These are phyloP conservation scores for Laothoe populi DNA, from an alignment of 2,888 invertebrate genomes.

Conservation along the genomic window DNA sequence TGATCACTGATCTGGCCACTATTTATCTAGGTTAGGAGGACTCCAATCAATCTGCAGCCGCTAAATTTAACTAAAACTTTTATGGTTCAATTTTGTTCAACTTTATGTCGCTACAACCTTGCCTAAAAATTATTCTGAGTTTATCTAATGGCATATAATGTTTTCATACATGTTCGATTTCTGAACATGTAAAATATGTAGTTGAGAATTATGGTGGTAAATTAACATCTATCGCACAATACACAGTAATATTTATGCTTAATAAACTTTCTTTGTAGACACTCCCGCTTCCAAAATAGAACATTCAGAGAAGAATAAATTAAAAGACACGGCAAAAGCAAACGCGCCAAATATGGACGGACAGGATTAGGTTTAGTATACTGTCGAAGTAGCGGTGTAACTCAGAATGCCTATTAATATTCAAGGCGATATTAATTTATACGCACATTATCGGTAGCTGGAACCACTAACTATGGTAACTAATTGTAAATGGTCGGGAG, in stretches of 20 bases:
- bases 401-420: slow-evolving; percentile 46
- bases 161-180: not conserved
- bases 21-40: slow-evolving; percentile 53
- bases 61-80: slow-evolving; percentile 32
- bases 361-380: slow-evolving; percentile 55
- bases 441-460: slow-evolving; percentile 43
- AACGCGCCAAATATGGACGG: slow-evolving; percentile 55
- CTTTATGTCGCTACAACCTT: not conserved
- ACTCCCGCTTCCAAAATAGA: slow-evolving; percentile 44
- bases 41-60: slow-evolving; percentile 41
- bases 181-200: not conserved
- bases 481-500: slow-evolving; percentile 27
- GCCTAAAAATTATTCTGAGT: not conserved
- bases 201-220: not conserved
- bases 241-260: slow-evolving; percentile 37
- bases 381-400: slow-evolving; percentile 44
- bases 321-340: slow-evolving; percentile 50
- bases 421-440: slow-evolving; percentile 52
- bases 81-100: slow-evolving; percentile 22
- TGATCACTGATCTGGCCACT: slow-evolving; percentile 57
- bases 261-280: slow-evolving; percentile 54
- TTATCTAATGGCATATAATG: not conserved
- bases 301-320: slow-evolving; percentile 55
- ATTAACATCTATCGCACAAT: not conserved
- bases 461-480: slow-evolving; percentile 29